Percentiles rank a stretch among this genome's conserved stretches.
Conservation (phyloP, 2,888 invertebrate genomes). For the Notocelia uddmanniana region DNA sequence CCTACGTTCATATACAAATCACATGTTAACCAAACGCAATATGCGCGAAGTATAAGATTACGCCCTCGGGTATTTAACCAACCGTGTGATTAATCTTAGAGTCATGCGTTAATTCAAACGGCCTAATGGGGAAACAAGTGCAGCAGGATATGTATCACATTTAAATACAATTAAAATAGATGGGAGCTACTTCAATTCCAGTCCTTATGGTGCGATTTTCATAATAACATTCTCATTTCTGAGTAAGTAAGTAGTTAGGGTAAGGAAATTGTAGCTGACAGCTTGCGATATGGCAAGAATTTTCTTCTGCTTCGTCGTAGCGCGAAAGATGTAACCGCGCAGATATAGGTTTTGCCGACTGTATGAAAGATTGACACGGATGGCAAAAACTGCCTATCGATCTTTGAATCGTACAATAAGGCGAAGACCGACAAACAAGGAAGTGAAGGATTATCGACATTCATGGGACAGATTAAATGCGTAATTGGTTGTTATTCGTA, state of each 20-base stretch:
- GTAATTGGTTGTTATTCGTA: slow-evolving; percentile 1
- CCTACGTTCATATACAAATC: background rate
- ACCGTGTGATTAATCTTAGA: slow-evolving; percentile 70
- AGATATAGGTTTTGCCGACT: slow-evolving; percentile 9
- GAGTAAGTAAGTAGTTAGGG: background rate
- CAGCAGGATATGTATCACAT: slow-evolving; percentile 59
- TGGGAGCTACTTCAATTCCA: slow-evolving; percentile 12
- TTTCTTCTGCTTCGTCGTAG: slow-evolving; percentile 10
- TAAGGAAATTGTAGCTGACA: slow-evolving; percentile 20
- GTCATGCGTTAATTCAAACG: slow-evolving; percentile 74
- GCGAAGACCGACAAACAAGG: slow-evolving; percentile 12
- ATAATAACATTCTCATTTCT: slow-evolving; percentile 28
- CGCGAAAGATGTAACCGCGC: slow-evolving; percentile 5
- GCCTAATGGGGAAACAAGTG: slow-evolving; percentile 75
- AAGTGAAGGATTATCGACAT: slow-evolving; percentile 14
- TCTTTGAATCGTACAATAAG: slow-evolving; percentile 14
- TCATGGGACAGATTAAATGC: background rate
- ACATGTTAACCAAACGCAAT: slow-evolving; percentile 23
- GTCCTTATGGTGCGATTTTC: slow-evolving; percentile 14
- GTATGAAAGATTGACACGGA: slow-evolving; percentile 21
- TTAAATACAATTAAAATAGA: slow-evolving; percentile 35
- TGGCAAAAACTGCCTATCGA: slow-evolving; percentile 18
- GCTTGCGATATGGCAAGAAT: slow-evolving; percentile 5
- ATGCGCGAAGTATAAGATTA: slow-evolving; percentile 29
- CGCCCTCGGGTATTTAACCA: slow-evolving; percentile 56